Evolutionary conservation across 2,797 vertebrate genomes (phyloP), one percentile per base, ranked within the genome.

Genomic region (Sternarchorhynchus goeldii): DNA sequence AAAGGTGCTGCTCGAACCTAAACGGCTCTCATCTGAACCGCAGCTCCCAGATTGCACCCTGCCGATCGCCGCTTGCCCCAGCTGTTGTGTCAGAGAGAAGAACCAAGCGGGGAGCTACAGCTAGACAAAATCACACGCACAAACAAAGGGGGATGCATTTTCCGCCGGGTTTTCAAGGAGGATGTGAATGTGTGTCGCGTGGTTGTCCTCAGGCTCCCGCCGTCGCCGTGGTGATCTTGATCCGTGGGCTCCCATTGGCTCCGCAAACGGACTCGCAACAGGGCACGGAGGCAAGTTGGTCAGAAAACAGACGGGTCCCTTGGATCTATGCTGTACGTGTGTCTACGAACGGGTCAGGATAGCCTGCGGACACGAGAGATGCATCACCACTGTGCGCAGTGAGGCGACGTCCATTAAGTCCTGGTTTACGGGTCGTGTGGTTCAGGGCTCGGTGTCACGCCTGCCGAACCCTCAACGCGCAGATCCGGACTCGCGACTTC

Each of bases 11-110:
- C 57, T 82, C 76, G 81, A 76, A 80, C 82, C 84, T 68, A 79
- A 86, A 81, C 85, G 84, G 79, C 85, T 83, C 81, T 86, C 83
- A 85, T 80, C 85, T 55, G 45, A 29, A 32, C 67, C 59, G 71
- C 69, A 60, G 72, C 60, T 79, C 55, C n/a, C 39, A 59, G 55
- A 77, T 68, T 75, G 65, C 56, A 60, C 63, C 59, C 63, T 32
- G 29, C 32, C 71, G 64, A 66, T 80, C 31, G 18, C 65, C 50
- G 71, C 67, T 60, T 72, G 36, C 29, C 77, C 31, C 3, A 50
- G 32, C 8, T 79, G 67, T 55, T 77, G 68, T 70, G 65, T 74
- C 5, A 66, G 25, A 14, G 41, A 10, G 45, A 50, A 50, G 45
- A 12, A 50, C 45, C 45, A 14, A 12, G 1, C 1, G 2, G 2